Base-by-base conservation (phyloP, 37 sponge, comb jelly and placozoan species). In the Spongilla lacustris region DNA sequence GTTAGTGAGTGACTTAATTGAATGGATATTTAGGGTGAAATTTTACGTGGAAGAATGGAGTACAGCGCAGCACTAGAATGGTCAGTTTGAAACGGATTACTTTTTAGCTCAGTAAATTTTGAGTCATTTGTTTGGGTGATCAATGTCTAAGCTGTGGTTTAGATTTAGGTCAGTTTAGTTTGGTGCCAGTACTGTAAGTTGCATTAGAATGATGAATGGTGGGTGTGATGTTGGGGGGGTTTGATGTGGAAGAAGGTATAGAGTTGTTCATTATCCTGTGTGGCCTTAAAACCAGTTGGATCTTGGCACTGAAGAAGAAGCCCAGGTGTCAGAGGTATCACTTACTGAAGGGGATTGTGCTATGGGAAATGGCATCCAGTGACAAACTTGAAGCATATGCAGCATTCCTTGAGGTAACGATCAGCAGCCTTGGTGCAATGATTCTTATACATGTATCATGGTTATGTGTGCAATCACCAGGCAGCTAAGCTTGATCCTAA, bases 401-500 rank as follows among this genome's bases (percentile, higher is more conserved):
- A 23, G 4, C 75, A 23, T 70, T 89, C 0, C 73, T 89, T 11
- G 38, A 89, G 81, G 90, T 89, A n/a, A 76, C 28, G 3, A 12
- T 28, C 10, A 9, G 3, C 4, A 12, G 70, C 10, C 25, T 3
- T n/a, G 70, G 25, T 3, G 70, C 70, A 69, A 11, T 69, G 6
- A 66, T 28, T 24, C 11, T 80, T 32, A 68, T n/a, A 22, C 77
- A 31, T 76, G 38, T 34, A 25, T 23, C 28, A 38, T 21, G 25
- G 41, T 4, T 27, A 50, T 4, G 27, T 46, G 35, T 74, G 0
- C 1, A 2, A 66, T 6, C 6, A 48, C 13, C 34, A 96, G 96
- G 96, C 96, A 50, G 94, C 88, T 58, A 86, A 91, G 38, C 49
- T 85, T 27, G 92, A 93, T 41, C 90, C 95, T 12, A 73, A 48